phyloP scores from a whole-genome alignment of 2,797 vertebrate species.

The Cottoperca gobio region DNA sequence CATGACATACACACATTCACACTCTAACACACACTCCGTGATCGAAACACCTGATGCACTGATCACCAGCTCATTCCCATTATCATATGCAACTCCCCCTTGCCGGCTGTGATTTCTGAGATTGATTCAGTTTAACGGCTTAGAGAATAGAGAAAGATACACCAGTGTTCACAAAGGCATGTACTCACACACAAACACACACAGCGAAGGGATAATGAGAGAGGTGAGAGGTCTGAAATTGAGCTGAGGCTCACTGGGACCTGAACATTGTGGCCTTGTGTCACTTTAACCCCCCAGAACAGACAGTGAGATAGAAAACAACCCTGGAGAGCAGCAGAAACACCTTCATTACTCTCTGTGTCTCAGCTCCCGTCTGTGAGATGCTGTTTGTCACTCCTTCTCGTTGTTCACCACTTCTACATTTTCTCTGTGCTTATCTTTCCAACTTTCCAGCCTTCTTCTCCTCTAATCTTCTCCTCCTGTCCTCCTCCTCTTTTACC shows the following conservation, averaged over 20 bases:
- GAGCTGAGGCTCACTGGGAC: slow-evolving; percentile 62
- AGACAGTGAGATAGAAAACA: slow-evolving; percentile 58
- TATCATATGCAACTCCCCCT: slow-evolving; percentile 42
- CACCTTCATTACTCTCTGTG: slow-evolving; percentile 56
- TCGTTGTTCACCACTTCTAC: slow-evolving; percentile 37
- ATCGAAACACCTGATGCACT: slow-evolving; percentile 52
- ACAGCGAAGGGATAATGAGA: slow-evolving; percentile 48
- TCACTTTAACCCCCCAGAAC: slow-evolving; percentile 63
- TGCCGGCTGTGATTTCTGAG: slow-evolving; percentile 24
- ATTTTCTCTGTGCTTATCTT: slow-evolving; percentile 46
- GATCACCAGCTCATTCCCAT: slow-evolving; percentile 53
- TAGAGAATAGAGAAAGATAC: not conserved
- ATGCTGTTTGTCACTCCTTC: slow-evolving; percentile 37
- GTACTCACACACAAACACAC: slow-evolving; percentile 25
- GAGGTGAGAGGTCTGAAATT: slow-evolving; percentile 69
- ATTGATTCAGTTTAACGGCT: slow-evolving; percentile 40
- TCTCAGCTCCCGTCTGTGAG: slow-evolving; percentile 29
- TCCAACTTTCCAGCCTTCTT: slow-evolving; percentile 33
- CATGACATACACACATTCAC: slow-evolving; percentile 16
- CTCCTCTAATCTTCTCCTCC: slow-evolving; percentile 13
- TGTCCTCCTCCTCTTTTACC: slow-evolving; percentile 25
- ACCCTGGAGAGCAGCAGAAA: slow-evolving; percentile 44
- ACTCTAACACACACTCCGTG: slow-evolving; percentile 16
- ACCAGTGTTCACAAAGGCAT: not conserved
- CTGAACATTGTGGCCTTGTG: slow-evolving; percentile 64